These are phyloP conservation scores for Conus ventricosus DNA, from an alignment of 1,140 invertebrate species.

Conservation along the genomic window DNA sequence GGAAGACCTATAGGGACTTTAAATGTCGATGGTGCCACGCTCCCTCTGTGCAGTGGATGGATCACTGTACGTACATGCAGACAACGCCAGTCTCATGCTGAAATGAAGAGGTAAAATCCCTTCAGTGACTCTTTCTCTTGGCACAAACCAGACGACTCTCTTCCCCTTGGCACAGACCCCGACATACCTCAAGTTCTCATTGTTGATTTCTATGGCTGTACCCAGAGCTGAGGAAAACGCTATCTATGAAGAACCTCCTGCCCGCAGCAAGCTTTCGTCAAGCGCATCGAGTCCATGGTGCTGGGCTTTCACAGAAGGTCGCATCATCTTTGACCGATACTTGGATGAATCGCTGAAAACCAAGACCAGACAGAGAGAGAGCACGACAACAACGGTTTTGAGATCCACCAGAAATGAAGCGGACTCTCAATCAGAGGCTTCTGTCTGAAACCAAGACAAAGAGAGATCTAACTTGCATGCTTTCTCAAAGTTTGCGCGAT, in stretches of 20 bases:
- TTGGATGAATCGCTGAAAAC: neutral
- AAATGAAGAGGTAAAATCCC: no score
- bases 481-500: neutral
- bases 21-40: no score
- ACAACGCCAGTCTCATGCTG: no score
- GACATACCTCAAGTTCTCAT: neutral
- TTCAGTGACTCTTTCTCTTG: no score
- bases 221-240: no score
- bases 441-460: neutral
- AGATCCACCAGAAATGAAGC: constrained; percentile 12
- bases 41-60: no score
- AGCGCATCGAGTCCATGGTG: neutral
- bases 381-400: neutral
- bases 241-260: neutral
- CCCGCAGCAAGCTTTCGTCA: neutral
- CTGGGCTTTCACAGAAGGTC: neutral
- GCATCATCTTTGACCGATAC: neutral
- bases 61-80: no score
- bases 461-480: neutral
- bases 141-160: no score
- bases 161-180: no score
- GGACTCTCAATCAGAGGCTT: neutral
- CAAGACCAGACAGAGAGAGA: neutral
- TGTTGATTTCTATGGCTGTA: neutral
- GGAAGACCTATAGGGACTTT: no score